Conservation (phyloP, 2,888 invertebrate genomes). For the Campoletis raptor region DNA sequence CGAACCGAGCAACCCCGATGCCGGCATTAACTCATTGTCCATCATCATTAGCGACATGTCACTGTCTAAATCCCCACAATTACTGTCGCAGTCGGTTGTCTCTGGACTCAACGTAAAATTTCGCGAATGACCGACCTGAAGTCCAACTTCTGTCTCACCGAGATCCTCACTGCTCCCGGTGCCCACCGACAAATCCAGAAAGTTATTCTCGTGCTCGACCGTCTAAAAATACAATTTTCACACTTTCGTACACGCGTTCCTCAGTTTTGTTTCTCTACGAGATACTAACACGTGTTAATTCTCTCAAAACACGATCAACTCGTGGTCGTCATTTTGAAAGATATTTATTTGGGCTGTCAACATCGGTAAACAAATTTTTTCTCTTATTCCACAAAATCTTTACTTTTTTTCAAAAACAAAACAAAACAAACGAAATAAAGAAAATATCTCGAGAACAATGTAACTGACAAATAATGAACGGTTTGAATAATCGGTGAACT, state of each 20-base stretch:
- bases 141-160: constrained; percentile 88
- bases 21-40: constrained; percentile 87
- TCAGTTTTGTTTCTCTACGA: background rate
- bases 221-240: constrained; percentile 78
- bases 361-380: no score
- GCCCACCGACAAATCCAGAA: constrained; percentile 87
- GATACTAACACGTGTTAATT: background rate
- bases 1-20: constrained; percentile 82
- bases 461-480: background rate
- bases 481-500: background rate
- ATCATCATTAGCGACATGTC: constrained; percentile 92
- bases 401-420: no score
- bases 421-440: no score
- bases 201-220: constrained; percentile 87
- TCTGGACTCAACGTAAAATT: constrained; percentile 97
- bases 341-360: background rate
- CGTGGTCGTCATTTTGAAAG: background rate
- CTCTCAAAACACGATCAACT: background rate
- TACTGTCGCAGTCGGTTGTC: constrained; percentile 96
- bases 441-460: no score
- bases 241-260: background rate
- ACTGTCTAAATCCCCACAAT: constrained; percentile 94
- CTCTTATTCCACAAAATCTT: no score
- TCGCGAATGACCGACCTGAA: constrained; percentile 90
- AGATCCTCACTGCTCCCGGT: constrained; percentile 88